Base-by-base conservation (phyloP, 2,888 invertebrate species). In the Agapetus fuscipes region DNA sequence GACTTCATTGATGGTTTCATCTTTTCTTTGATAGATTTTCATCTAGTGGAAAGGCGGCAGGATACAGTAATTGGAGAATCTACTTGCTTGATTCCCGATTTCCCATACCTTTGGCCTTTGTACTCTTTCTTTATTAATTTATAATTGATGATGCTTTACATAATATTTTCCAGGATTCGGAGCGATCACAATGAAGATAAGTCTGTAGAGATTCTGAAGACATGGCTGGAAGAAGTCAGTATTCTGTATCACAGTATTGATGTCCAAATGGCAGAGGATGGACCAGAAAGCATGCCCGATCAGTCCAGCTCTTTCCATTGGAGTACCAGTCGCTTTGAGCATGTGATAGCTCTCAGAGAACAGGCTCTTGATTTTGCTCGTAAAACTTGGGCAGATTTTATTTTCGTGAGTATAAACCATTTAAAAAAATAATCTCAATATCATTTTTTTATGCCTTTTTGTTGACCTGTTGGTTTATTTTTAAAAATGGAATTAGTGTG, bases 151-250 rank as follows among this genome's bases (percentile, higher is more conserved):
- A n/a, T n/a, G 14, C 7, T 16, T 14, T 16, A 9, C 7, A 15
- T 17, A 17, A 36, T 11, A 26, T 39, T 12, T 15, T 43, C 14
- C 41, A 93, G 93, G 87, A 78, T 94, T 47, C 69, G 81, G 40
- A 86, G 84, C 59, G 94, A 95, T 57, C 86, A 85, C 53, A 94
- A 90, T 61, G 64, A 76, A 46, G 94, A 95, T 58, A 71, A 78
- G 26, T 83, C 86, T 12, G 64, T 78, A 35, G 73, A 77, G 41
- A 72, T 94, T 38, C 56, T 95, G 25, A 65, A 77, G 36, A 64
- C 72, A 36, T 95, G 94, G 93, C 57, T 82, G 2, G 54, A 69
- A 1, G 64, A 66, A 11, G 72, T 78, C 34, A 66, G 66, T 30
- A 54, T 69, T 2, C 57, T 70, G n/a, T 94, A 93, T 60, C 83